These are phyloP conservation scores for Hemibagrus guttatus DNA, from an alignment of 2,797 vertebrate genomes.

Conservation along the genomic window DNA sequence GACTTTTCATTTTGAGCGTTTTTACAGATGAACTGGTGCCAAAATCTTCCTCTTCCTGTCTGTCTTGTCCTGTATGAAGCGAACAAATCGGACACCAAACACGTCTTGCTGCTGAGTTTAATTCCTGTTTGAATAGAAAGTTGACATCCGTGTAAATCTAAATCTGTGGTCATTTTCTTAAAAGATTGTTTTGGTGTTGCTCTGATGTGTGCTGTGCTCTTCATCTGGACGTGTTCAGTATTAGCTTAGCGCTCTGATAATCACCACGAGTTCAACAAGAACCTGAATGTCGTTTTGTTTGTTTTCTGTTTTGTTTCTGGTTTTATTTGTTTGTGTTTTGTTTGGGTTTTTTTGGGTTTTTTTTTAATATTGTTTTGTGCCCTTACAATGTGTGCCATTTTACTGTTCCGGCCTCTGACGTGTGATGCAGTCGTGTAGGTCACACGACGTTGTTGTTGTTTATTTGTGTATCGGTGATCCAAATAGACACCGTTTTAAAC, in stretches of 20 bases:
- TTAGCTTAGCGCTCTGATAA: slow-evolving; percentile 9
- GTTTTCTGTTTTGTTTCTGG: neutral
- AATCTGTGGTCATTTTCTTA: neutral
- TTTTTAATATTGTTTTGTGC: neutral
- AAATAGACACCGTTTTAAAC: neutral
- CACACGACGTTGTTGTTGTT: neutral
- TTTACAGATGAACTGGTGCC: neutral
- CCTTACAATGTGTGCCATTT: neutral
- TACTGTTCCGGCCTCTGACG: neutral
- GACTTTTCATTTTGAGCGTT: neutral
- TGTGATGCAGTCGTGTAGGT: neutral
- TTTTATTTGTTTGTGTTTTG: neutral
- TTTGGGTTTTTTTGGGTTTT: too few species aligned
- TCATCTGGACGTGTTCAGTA: neutral
- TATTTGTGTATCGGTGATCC: neutral
- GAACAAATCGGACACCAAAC: neutral
- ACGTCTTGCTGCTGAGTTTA: neutral
- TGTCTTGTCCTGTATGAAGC: too few species aligned
- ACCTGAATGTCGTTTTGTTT: neutral
- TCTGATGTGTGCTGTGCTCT: neutral
- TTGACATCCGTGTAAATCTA: neutral
- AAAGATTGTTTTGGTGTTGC: slow-evolving; percentile 30
- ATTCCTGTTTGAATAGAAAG: too few species aligned
- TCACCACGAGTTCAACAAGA: neutral
- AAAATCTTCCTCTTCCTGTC: neutral